These are phyloP conservation scores for Ips nitidus DNA, from an alignment of 1,140 invertebrate genomes.

Conservation along the genomic window DNA sequence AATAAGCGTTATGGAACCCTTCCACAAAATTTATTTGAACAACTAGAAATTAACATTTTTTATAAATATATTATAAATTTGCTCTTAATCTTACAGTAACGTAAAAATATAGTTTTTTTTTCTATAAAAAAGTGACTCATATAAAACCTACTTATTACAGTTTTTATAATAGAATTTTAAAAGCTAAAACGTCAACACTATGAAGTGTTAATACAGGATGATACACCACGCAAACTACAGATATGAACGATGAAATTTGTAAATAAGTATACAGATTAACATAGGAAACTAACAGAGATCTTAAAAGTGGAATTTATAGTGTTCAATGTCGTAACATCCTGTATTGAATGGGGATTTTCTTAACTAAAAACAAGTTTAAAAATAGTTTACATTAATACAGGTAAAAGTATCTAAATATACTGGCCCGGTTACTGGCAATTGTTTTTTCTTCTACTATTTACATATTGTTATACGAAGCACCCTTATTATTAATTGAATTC, in stretches of 20 bases:
- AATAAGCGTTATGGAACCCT: constrained; percentile 20
- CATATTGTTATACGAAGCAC: background rate
- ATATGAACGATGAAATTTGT: background rate
- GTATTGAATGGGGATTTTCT: no score
- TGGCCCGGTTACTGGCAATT: constrained; percentile 34
- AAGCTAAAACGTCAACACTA: background rate
- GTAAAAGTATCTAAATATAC: constrained; percentile 28
- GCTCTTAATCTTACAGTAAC: constrained; percentile 28
- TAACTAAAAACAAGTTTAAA: background rate
- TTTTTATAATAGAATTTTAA: constrained; percentile 5
- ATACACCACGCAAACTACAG: background rate
- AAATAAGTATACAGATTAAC: background rate
- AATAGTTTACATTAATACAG: constrained; percentile 13
- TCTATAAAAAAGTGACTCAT: constrained; percentile 20
- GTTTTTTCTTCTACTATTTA: constrained; percentile 10
- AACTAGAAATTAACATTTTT: constrained; percentile 37
- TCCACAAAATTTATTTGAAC: constrained; percentile 41
- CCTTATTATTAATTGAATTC: background rate
- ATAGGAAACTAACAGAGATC: no score
- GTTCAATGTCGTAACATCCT: no score
- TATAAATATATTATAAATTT: constrained; percentile 40
- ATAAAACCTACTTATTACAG: background rate
- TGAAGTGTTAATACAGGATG: background rate
- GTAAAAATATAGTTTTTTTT: constrained; percentile 16
- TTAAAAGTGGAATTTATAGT: no score